phyloP scores from a whole-genome alignment of 1,140 invertebrate genomes.

The Vollenhovia emeryi region DNA sequence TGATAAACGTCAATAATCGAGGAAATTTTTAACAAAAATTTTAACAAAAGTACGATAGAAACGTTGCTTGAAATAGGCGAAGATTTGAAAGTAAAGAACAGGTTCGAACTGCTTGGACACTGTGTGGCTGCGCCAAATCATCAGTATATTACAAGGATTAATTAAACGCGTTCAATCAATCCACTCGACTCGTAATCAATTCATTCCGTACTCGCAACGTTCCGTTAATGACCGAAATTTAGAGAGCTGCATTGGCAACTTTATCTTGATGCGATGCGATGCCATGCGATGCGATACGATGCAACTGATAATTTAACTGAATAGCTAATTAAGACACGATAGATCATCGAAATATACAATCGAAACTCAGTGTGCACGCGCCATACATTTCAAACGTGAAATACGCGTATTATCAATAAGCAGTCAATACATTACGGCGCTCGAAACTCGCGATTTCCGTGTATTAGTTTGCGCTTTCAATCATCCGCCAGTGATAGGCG shows the following conservation, averaged over 20 bases:
- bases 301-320: not conserved
- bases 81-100: not conserved
- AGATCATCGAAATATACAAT: conserved; percentile 1
- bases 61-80: not conserved
- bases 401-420: conserved; percentile 1
- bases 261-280: not conserved
- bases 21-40: no score
- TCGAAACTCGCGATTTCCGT: not conserved
- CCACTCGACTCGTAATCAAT: not conserved
- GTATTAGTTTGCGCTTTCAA: conserved; percentile 2
- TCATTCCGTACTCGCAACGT: not conserved
- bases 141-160: not conserved
- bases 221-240: not conserved
- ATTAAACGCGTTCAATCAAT: not conserved
- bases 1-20: no score
- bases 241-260: conserved; percentile 6
- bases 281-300: not conserved
- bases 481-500: not conserved
- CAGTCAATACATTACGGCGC: not conserved
- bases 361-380: not conserved
- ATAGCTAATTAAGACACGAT: conserved; percentile 11
- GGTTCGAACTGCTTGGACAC: no score
- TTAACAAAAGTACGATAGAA: no score
- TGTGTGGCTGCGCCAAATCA: not conserved
- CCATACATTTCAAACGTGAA: not conserved